A percentile compares a stretch with the other conserved stretches of the same genome.
Conservation (phyloP, 2,888 invertebrate species). For the Chymomyza caudatula region DNA sequence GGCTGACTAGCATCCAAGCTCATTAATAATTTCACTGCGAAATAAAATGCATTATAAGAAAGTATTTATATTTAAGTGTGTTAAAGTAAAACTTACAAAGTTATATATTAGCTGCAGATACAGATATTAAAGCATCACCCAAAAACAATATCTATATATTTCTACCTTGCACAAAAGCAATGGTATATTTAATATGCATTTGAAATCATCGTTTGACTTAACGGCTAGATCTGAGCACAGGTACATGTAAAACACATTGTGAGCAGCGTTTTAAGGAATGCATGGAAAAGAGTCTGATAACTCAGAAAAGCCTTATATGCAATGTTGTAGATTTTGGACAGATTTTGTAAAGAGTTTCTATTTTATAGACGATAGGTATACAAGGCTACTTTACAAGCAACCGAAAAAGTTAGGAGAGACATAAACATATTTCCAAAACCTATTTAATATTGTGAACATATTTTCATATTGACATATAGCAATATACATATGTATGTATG, state of each 20-base stretch:
- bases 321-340: constrained; percentile 45
- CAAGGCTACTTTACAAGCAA: constrained; percentile 52
- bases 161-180: neutral
- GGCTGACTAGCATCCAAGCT: neutral
- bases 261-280: neutral
- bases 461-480: constrained; percentile 27
- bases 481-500: constrained; percentile 16
- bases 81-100: neutral
- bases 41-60: neutral
- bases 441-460: too few species aligned
- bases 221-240: constrained; percentile 12
- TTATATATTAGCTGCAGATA: neutral
- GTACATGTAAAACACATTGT: constrained; percentile 27
- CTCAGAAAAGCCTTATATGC: constrained; percentile 55
- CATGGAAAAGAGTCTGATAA: constrained; percentile 52
- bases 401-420: constrained; percentile 11
- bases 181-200: neutral
- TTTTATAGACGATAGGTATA: constrained; percentile 35
- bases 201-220: constrained; percentile 1
- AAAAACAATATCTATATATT: neutral
- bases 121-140: neutral
- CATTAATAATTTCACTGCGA: neutral
- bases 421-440: constrained; percentile 52
- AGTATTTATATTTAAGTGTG: neutral
- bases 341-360: constrained; percentile 40